Conservation (phyloP, 2,797 vertebrate genomes). For the Myotis daubentonii region DNA sequence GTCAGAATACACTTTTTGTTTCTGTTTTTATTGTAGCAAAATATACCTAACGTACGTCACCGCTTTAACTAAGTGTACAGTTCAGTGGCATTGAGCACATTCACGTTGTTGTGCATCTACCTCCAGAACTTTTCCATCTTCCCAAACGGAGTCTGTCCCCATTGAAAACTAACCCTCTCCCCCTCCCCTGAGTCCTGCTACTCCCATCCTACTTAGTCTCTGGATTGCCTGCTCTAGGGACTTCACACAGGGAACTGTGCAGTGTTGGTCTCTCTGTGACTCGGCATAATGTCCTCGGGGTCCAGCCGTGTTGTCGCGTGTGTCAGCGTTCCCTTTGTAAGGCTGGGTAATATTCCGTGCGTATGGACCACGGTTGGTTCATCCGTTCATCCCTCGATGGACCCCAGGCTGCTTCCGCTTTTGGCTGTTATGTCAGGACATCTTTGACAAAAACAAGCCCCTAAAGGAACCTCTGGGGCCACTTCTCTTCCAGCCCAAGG, state of each 20-base stretch:
- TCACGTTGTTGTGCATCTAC: accelerated
- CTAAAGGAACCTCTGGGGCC: not conserved
- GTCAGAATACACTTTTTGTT: not conserved
- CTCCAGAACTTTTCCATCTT: too few relatives aligned
- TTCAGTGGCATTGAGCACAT: accelerated
- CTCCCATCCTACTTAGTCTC: not conserved
- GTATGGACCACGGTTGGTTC: accelerated
- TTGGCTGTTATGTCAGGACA: not conserved
- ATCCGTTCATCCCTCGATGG: accelerated
- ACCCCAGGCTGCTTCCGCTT: not conserved
- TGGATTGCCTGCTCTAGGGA: not conserved
- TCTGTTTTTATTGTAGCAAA: not conserved
- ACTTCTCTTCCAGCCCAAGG: not conserved
- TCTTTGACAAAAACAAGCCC: not conserved
- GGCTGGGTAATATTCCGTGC: not conserved
- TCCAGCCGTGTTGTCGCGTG: accelerated
- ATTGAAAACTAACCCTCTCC: accelerated
- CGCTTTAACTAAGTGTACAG: accelerated
- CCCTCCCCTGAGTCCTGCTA: not conserved
- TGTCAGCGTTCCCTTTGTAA: not conserved
- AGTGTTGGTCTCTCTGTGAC: not conserved
- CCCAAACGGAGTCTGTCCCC: too few relatives aligned
- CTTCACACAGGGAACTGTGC: accelerated
- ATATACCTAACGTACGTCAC: accelerated
- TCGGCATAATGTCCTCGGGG: accelerated